These are phyloP conservation scores for Xiphias gladius DNA, from an alignment of 2,113 vertebrate genomes.

Conservation along the genomic window DNA sequence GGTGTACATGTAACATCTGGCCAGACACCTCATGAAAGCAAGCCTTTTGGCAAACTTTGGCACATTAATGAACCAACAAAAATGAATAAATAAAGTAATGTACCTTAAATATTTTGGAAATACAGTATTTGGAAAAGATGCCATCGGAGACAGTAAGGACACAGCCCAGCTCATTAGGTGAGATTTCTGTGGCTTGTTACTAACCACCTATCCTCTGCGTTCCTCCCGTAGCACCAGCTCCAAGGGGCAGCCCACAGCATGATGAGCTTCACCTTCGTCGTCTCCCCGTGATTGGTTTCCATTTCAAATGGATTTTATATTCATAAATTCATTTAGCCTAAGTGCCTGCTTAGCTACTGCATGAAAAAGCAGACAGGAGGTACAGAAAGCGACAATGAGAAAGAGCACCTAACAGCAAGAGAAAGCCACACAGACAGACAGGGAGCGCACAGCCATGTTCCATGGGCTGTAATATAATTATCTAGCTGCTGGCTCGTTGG, in stretches of 20 bases:
- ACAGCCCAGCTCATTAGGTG: constrained; percentile 19
- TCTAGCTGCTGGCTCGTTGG: constrained; percentile 57
- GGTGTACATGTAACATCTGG: not conserved
- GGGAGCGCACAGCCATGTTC: constrained; percentile 52
- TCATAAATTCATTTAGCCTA: constrained; percentile 44
- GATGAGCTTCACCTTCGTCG: constrained; percentile 9
- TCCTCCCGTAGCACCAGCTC: constrained; percentile 33
- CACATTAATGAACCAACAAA: not conserved
- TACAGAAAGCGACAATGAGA: not conserved
- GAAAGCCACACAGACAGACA: constrained; percentile 26
- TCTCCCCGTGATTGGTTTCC: constrained; percentile 39
- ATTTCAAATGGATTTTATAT: constrained; percentile 50
- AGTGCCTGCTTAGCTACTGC: constrained; percentile 24
- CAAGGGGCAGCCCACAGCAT: constrained; percentile 38
- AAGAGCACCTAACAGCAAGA: constrained; percentile 1
- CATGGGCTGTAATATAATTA: constrained; percentile 64
- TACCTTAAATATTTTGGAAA: constrained; percentile 8
- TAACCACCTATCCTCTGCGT: constrained; percentile 35
- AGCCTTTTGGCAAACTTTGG: constrained; percentile 14
- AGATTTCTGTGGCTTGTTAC: constrained; percentile 27
- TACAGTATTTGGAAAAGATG: not conserved
- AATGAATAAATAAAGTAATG: constrained; percentile 1
- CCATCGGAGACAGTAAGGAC: not conserved
- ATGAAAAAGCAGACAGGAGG: constrained; percentile 2
- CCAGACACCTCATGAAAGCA: not conserved